A percentile compares a stretch with the other conserved stretches of the same genome.
phyloP scores from a whole-genome alignment of 2,113 vertebrate genomes.

The Holacanthus passer region DNA sequence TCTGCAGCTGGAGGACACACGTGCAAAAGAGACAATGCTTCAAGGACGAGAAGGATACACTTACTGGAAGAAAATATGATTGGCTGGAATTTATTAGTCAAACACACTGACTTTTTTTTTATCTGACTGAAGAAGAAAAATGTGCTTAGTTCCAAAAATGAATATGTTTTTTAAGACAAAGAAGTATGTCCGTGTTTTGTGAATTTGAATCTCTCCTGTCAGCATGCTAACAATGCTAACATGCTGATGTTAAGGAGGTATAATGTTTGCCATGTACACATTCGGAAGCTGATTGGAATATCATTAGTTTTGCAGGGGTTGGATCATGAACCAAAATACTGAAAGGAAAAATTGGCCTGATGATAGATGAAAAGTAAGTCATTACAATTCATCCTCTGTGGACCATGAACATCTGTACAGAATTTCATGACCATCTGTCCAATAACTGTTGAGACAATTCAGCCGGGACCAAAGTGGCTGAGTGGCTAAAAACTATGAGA shows the following conservation, averaged over 20 bases:
- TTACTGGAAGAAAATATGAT: not conserved
- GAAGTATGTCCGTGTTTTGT: not conserved
- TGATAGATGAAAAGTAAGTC: not conserved
- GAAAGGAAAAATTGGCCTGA: not conserved
- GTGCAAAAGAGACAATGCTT: not conserved
- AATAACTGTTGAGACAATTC: not conserved
- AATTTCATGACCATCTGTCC: not conserved
- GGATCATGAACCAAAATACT: not conserved
- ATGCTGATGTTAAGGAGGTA: not conserved
- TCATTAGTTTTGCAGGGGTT: not conserved
- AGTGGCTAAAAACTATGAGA: too few species aligned
- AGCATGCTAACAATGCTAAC: too few species aligned
- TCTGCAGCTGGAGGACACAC: slow-evolving; percentile 63
- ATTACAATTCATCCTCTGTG: too few species aligned
- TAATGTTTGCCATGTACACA: not conserved
- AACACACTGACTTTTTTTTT: not conserved
- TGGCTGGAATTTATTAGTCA: not conserved
- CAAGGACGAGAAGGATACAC: not conserved
- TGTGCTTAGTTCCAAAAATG: not conserved
- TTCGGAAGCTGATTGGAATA: not conserved
- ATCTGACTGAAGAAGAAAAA: not conserved
- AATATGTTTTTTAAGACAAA: not conserved
- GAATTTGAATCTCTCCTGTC: not conserved
- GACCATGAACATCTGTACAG: too few species aligned
- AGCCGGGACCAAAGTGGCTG: too few species aligned